These are phyloP conservation scores for Rhinogobio ventralis DNA, from an alignment of 2,797 vertebrate genomes.

Conservation along the genomic window DNA sequence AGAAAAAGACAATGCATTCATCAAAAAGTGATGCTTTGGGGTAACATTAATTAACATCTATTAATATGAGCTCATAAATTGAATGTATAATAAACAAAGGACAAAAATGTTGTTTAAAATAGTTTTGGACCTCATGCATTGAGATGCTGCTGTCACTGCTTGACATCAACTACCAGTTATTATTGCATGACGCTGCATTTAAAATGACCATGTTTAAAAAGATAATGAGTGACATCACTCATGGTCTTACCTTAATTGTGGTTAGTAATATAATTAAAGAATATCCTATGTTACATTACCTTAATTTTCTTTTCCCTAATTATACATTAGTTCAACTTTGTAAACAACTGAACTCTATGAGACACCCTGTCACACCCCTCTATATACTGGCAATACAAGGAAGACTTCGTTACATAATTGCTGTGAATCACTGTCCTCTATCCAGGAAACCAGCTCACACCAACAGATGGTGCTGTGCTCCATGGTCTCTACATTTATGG, in stretches of 20 bases:
- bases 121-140: not conserved
- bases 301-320: not conserved
- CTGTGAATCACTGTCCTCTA: constrained; percentile 5
- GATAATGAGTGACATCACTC: not conserved
- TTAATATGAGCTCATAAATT: not conserved
- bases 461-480: constrained; percentile 52
- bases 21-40: not conserved
- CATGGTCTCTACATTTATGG: not conserved
- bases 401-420: constrained; percentile 34
- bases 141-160: not conserved
- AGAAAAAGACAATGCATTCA: no score
- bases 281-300: not conserved
- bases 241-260: not conserved
- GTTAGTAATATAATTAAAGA: not conserved
- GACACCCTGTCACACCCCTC: not conserved
- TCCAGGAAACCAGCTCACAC: not conserved
- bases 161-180: not conserved
- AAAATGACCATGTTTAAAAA: not conserved
- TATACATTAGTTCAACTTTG: not conserved
- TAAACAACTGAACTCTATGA: not conserved
- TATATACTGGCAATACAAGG: constrained; percentile 1
- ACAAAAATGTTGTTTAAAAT: not conserved
- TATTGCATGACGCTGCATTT: not conserved
- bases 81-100: not conserved
- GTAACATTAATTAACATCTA: not conserved